These are phyloP conservation scores for Anoura caudifer DNA, from an alignment of 2,113 vertebrate species.

Conservation along the genomic window DNA sequence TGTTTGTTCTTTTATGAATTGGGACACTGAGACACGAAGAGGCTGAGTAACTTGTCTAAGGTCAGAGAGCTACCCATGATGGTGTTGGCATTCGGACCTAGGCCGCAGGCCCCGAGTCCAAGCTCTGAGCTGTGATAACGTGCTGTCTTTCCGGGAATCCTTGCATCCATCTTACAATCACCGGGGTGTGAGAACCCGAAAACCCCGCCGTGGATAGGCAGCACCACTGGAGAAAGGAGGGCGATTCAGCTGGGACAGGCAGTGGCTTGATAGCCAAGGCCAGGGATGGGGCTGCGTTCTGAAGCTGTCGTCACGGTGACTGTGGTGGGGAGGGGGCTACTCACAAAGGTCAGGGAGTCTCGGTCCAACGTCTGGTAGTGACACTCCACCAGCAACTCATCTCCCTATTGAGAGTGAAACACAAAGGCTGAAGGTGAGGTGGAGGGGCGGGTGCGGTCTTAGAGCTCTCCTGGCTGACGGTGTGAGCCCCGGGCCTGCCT, in stretches of 20 bases:
- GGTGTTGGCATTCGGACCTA: neutral
- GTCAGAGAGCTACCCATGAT: neutral
- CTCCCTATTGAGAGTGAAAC: constrained; percentile 67
- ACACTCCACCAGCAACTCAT: constrained; percentile 77
- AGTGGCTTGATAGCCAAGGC: neutral
- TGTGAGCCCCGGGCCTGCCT: neutral
- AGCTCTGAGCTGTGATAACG: neutral
- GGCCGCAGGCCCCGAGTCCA: neutral
- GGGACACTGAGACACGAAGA: neutral
- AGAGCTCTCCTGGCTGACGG: neutral
- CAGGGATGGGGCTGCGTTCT: neutral
- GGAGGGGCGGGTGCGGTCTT: rapidly evolving
- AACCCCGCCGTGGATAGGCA: neutral
- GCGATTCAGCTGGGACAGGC: neutral
- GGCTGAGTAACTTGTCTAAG: neutral
- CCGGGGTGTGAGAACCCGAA: neutral
- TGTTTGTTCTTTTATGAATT: neutral
- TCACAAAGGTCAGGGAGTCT: constrained; percentile 74
- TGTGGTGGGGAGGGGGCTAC: neutral
- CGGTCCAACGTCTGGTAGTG: constrained; percentile 69
- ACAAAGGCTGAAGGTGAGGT: neutral
- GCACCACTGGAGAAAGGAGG: neutral
- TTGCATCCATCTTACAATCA: neutral
- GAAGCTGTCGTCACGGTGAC: neutral
- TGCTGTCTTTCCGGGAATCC: neutral